Base-by-base conservation (phyloP, 53 echinoderm and acorn worm genomes). In the Temnopleurus reevesii region DNA sequence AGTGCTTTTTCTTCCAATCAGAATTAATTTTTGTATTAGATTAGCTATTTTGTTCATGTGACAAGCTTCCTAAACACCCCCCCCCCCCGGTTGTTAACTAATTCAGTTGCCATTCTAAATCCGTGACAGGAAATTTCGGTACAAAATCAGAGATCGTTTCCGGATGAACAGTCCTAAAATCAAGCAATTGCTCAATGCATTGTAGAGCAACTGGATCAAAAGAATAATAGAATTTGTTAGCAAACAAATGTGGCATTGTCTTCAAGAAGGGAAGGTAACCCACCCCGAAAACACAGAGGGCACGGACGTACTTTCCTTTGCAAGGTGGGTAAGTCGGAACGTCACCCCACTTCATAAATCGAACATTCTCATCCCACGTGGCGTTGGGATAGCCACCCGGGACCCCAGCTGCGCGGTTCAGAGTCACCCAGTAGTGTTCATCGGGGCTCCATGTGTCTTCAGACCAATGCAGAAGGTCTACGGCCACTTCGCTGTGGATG, bases 381-480 rank as follows among this genome's bases (percentile, higher is more conserved):
- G 94, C 55, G 24, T 91, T 90, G 12, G 93, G 92, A 64, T 93
- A 95, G 12, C 97, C 97, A 28, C 97, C 97, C 2, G 97, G 97
- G 9, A 91, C 91, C 21, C 91, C 93, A 2, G 92, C 91, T 12
- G 49, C 59, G 4, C 97, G 76, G 35, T 97, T 93, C 5, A 97
- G 82, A 29, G 94, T 94, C 17, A 94, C 95, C 97, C 97, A 97
- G 61, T 91, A 97, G 33, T 93, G 91, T 54, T 97, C 97, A 54
- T 97, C 97, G 3, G 97, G 97, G 84, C 95, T 95, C 66, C 89
- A 95, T 9, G 95, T 95, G 81, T 95, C 97, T 24, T 91, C 81
- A 5, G 97, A 91, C 97, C 95, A 97, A 46, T 92, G 85, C 53
- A 97, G 59, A 8, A 97, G 92, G 53, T 95, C 94, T 15, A 84